Conservation (phyloP, 2,797 vertebrate genomes). For the Rhyacichthys aspro region DNA sequence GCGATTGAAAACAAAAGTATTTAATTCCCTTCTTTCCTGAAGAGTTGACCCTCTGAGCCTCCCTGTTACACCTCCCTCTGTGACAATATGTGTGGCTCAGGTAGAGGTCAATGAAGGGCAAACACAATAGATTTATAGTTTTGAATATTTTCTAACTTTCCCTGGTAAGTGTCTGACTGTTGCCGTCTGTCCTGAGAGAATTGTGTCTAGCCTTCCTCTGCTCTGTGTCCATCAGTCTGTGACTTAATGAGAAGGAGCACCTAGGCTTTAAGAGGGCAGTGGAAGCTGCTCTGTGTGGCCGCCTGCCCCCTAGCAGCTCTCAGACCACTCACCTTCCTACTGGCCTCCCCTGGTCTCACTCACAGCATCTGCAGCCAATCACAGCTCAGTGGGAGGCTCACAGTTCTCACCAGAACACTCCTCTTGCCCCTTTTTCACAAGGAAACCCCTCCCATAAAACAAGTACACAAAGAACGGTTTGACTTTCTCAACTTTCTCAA, state of each 20-base stretch:
- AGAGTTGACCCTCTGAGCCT: constrained; percentile 63
- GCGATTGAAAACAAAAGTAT: constrained; percentile 62
- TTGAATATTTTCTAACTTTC: constrained; percentile 60
- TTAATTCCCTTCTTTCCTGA: constrained; percentile 69
- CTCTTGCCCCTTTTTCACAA: constrained; percentile 62
- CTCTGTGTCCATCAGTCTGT: constrained; percentile 71
- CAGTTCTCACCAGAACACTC: constrained; percentile 56
- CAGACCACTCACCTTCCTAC: constrained; percentile 76
- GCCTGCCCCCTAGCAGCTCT: constrained; percentile 75
- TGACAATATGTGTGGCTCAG: constrained; percentile 60
- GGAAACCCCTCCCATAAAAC: constrained; percentile 64
- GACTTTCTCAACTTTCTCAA: constrained; percentile 20
- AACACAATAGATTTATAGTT: constrained; percentile 38
- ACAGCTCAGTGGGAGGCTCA: constrained; percentile 63
- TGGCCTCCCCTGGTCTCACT: constrained; percentile 76
- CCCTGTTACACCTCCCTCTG: constrained; percentile 57
- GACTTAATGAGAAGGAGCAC: constrained; percentile 72
- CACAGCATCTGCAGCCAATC: constrained; percentile 72
- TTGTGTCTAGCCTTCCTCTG: constrained; percentile 47
- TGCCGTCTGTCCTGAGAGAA: constrained; percentile 36
- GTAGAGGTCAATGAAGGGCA: constrained; percentile 55
- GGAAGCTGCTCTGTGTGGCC: constrained; percentile 65
- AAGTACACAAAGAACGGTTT: constrained; percentile 42
- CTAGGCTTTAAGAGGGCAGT: constrained; percentile 76
- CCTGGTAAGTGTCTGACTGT: constrained; percentile 52